phyloP scores from a whole-genome alignment of 2,888 invertebrate genomes.

The Megamerina dolium region DNA sequence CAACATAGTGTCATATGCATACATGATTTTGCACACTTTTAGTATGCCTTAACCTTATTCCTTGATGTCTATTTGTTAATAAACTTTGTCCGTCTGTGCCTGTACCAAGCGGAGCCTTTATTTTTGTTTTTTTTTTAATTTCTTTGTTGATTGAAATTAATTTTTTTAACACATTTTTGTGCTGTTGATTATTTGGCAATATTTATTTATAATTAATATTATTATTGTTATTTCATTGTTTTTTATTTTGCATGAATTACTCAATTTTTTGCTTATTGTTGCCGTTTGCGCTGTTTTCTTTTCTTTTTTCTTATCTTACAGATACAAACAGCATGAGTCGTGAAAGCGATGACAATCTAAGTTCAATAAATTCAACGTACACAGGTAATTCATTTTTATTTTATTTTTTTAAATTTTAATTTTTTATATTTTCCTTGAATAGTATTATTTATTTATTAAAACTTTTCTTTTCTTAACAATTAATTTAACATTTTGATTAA shows the following conservation, averaged over 20 bases:
- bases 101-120: no score
- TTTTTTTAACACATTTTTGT: no score
- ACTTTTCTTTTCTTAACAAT: slow-evolving; percentile 4
- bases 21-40: no score
- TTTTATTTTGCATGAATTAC: slow-evolving; percentile 18
- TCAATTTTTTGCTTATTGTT: slow-evolving; percentile 19
- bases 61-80: no score
- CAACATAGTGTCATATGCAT: no score
- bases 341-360: slow-evolving; percentile 47
- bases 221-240: slow-evolving; percentile 10
- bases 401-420: slow-evolving; percentile 12
- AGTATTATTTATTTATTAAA: slow-evolving; percentile 13
- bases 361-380: slow-evolving; percentile 42
- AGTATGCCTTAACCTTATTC: no score
- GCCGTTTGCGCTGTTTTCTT: slow-evolving; percentile 23
- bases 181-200: no score
- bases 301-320: slow-evolving; percentile 28
- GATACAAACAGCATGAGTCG: slow-evolving; percentile 44
- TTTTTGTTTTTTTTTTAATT: slow-evolving; percentile 14
- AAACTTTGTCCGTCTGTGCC: no score
- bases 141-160: slow-evolving; percentile 5
- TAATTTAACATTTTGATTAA: no score
- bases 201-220: slow-evolving; percentile 19
- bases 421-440: slow-evolving; percentile 13
- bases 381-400: slow-evolving; percentile 34